Conservation (phyloP, 2,888 invertebrate genomes). For the Allophyes oxyacanthae region DNA sequence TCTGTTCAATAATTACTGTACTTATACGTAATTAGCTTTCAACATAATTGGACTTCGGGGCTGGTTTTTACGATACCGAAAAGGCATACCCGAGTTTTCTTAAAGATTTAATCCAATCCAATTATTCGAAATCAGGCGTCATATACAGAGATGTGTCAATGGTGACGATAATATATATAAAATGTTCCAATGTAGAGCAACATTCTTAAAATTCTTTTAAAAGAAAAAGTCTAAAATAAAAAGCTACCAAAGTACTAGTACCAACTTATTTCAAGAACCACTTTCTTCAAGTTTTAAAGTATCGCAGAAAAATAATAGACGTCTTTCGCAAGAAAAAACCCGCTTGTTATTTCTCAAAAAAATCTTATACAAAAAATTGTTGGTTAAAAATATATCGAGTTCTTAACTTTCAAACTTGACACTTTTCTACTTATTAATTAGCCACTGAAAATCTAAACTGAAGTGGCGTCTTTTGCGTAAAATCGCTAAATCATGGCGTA, state of each 20-base stretch:
- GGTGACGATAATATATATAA: slow-evolving; percentile 25
- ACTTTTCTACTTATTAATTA: slow-evolving; percentile 76
- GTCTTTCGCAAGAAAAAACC: slow-evolving; percentile 1
- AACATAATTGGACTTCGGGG: slow-evolving; percentile 47
- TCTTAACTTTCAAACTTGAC: slow-evolving; percentile 59
- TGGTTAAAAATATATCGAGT: slow-evolving; percentile 40
- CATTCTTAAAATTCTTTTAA: neutral
- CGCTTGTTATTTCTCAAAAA: slow-evolving; percentile 5
- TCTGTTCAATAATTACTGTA: slow-evolving; percentile 52
- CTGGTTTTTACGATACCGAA: slow-evolving; percentile 41
- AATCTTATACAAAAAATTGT: slow-evolving; percentile 8
- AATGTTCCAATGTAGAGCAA: neutral
- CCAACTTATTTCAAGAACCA: slow-evolving; percentile 18
- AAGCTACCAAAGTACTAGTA: slow-evolving; percentile 1
- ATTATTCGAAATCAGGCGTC: slow-evolving; percentile 32
- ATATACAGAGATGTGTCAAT: slow-evolving; percentile 67
- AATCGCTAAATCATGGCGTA: slow-evolving; percentile 61
- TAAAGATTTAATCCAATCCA: slow-evolving; percentile 22
- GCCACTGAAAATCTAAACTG: slow-evolving; percentile 70
- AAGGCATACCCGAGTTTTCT: slow-evolving; percentile 28
- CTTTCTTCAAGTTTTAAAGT: slow-evolving; percentile 22
- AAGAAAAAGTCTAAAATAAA: slow-evolving; percentile 12
- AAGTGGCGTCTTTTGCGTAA: slow-evolving; percentile 50
- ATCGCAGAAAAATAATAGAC: slow-evolving; percentile 21
- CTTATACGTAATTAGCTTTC: slow-evolving; percentile 57